Base-by-base conservation (phyloP, 2,113 vertebrate genomes). In the Oryzias javanicus region DNA sequence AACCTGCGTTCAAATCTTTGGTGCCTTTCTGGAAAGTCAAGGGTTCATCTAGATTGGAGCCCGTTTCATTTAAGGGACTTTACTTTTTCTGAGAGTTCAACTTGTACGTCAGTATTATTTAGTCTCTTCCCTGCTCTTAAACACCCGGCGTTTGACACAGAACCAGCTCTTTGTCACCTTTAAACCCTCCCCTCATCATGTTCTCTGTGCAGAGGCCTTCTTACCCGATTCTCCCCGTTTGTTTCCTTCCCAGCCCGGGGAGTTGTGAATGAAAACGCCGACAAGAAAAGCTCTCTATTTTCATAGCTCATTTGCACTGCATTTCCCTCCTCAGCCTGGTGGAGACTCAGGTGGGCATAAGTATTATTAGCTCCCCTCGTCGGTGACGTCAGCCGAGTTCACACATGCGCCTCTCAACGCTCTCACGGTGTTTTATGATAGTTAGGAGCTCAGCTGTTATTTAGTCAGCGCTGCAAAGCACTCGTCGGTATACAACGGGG, bases 301-400 rank as follows among this genome's bases (percentile, higher is more conserved):
- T 78, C 69, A 63, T 50, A 65, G 55, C 71, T 85, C 35, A 76
- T 86, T 88, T 82, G 66, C 76, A 54, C 80, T 74, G 53, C 70
- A 40, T 75, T 75, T 74, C 60, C 47, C 54, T 48, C 14, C 51
- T 44, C 3, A 18, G 69, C 63, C 54, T 72, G 55, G 42, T 62
- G 61, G 55, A 80, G 81, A 84, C 75, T 89, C 84, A 89, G 86
- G 85, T 86, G 82, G 72, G 71, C 63, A 55, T n/a, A 51, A 53
- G 67, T 87, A 85, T 86, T 82, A 84, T 85, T 89, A 88, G 84
- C 76, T 71, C 59, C 50, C 14, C 55, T 50, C 71, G 12, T 79
- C 42, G 0, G 41, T 88, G 82, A 88, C 82, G 77, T 86, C 67
- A 74, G 69, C 22, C 20, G 57, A 67, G 76, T 67, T 85, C 82